phyloP scores from a whole-genome alignment of 2,888 invertebrate species.

The Drepana falcataria region DNA sequence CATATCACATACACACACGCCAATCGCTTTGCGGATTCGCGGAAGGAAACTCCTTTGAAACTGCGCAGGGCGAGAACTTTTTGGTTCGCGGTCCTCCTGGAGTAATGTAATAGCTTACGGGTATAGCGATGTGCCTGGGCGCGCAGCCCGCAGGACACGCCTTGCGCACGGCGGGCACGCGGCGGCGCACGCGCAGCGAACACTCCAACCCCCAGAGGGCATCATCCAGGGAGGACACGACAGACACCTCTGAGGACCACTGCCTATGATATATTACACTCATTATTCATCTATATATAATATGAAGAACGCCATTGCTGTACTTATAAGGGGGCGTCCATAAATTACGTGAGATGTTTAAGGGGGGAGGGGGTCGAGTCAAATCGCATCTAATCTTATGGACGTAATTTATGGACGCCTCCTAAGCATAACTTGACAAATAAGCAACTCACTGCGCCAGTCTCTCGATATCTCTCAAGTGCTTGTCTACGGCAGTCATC shows the following conservation, averaged over 20 bases:
- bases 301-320: no score
- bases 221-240: conserved; percentile 35
- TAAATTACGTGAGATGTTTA: no score
- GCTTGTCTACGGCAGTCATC: conserved; percentile 34
- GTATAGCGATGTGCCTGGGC: conserved; percentile 33
- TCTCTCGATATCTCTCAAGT: conserved; percentile 37
- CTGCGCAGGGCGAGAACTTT: no score
- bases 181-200: conserved; percentile 39
- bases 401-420: no score
- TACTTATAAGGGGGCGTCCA: no score
- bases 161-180: conserved; percentile 36
- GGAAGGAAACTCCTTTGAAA: no score
- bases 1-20: no score
- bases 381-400: no score
- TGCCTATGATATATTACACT: conserved; percentile 29
- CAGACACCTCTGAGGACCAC: conserved; percentile 42
- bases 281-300: no score
- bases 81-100: neutral
- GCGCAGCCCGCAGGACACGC: conserved; percentile 42
- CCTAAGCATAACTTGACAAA: no score
- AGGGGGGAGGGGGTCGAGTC: no score
- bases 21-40: no score
- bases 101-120: conserved; percentile 23
- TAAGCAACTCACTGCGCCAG: conserved; percentile 37
- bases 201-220: conserved; percentile 43